Conservation (phyloP, 2,113 vertebrate genomes). For the Cathartes aura region DNA sequence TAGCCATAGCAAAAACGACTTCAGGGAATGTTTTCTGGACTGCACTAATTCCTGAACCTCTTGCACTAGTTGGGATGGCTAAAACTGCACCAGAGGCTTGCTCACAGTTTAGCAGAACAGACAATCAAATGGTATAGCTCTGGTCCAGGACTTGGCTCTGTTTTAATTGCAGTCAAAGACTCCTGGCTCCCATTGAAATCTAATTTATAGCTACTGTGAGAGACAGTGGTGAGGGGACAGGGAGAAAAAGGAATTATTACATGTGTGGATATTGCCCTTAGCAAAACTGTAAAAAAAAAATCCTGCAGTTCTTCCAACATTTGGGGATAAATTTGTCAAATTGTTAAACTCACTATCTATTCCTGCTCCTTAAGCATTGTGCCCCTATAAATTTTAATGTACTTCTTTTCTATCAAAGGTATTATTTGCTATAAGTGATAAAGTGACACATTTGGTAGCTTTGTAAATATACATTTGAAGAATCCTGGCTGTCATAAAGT, state of each 20-base stretch:
- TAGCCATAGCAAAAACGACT: background rate
- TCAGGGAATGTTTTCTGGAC: background rate
- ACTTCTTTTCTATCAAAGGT: slow-evolving; percentile 22
- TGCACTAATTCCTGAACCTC: background rate
- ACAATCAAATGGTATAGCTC: background rate
- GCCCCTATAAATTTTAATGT: slow-evolving; percentile 39
- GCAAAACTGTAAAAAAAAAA: background rate
- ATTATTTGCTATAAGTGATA: slow-evolving; percentile 46
- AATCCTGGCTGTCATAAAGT: slow-evolving; percentile 66
- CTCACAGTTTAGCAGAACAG: background rate
- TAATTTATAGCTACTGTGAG: background rate
- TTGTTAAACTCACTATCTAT: background rate
- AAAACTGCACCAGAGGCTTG: background rate
- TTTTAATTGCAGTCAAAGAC: background rate
- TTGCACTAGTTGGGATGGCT: background rate
- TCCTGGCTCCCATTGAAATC: background rate
- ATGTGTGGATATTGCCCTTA: background rate
- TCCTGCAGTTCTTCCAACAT: background rate
- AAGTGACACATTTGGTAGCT: slow-evolving; percentile 40
- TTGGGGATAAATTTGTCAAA: slow-evolving; percentile 10
- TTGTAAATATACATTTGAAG: slow-evolving; percentile 64
- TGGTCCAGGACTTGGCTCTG: background rate
- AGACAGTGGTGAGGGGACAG: background rate
- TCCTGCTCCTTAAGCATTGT: background rate
- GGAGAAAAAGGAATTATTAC: background rate